Conservation (phyloP, 2,888 invertebrate species). For the Plusia festucae region DNA sequence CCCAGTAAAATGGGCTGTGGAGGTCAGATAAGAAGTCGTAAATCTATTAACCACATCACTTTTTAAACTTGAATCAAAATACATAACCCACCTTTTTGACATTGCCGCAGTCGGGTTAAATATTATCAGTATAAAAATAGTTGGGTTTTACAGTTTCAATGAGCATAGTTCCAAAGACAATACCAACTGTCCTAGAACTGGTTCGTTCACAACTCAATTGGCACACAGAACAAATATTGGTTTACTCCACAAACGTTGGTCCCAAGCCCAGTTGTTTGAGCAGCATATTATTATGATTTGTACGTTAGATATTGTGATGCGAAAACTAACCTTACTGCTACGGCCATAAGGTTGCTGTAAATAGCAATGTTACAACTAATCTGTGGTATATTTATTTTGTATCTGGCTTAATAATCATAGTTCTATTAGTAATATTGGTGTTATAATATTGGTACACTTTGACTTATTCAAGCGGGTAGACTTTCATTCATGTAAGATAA, state of each 20-base stretch:
- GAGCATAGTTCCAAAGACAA: neutral
- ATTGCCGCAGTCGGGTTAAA: too few relatives aligned
- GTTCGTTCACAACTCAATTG: constrained; percentile 33
- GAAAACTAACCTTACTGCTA: neutral
- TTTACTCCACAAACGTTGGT: constrained; percentile 26
- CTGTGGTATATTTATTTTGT: too few relatives aligned
- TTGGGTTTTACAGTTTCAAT: neutral
- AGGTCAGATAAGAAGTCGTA: too few relatives aligned
- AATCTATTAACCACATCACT: too few relatives aligned
- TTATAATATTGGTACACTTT: neutral
- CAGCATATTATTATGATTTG: constrained; percentile 11
- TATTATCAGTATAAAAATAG: too few relatives aligned
- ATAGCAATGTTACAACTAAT: neutral
- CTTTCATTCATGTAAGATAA: too few relatives aligned
- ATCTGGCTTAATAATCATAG: neutral
- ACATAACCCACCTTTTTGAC: too few relatives aligned
- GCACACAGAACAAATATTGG: constrained; percentile 31
- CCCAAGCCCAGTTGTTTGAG: constrained; percentile 12
- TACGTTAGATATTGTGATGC: neutral
- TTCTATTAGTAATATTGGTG: neutral
- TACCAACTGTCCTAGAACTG: constrained; percentile 14
- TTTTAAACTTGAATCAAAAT: too few relatives aligned
- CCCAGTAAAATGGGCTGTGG: too few relatives aligned
- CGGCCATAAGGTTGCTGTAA: neutral
- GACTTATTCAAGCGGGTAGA: neutral